Conservation (phyloP, 2,797 vertebrate species). For the Thunnus albacares region DNA sequence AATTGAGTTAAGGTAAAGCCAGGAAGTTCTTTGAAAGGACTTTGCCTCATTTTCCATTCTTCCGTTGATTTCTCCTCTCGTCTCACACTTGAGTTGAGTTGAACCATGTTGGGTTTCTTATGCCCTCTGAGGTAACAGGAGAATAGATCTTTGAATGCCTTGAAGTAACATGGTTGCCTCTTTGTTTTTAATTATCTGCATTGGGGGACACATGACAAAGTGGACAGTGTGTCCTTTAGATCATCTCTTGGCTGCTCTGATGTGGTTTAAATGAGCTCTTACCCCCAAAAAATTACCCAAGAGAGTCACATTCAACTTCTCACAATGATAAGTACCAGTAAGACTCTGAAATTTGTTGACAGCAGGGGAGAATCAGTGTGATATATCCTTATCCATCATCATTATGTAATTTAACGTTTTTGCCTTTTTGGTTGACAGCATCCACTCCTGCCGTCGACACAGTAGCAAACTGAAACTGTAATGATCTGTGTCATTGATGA, state of each 20-base stretch:
- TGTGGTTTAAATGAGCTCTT: conserved; percentile 62
- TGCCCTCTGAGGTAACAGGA: conserved; percentile 23
- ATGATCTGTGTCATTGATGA: conserved; percentile 85
- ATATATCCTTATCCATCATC: conserved; percentile 65
- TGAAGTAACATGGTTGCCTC: conserved; percentile 17
- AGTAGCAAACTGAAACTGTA: conserved; percentile 76
- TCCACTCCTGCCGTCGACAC: conserved; percentile 65
- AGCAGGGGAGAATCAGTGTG: conserved; percentile 46
- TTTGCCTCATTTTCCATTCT: conserved; percentile 27
- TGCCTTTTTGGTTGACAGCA: conserved; percentile 39
- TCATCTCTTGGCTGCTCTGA: conserved; percentile 50
- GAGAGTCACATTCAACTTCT: conserved; percentile 46
- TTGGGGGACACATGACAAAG: conserved; percentile 27
- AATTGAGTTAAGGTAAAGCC: conserved; percentile 40
- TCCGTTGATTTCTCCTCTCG: conserved; percentile 16
- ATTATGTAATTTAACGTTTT: conserved; percentile 48
- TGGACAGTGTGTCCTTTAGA: conserved; percentile 29
- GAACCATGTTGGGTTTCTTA: conserved; percentile 29
- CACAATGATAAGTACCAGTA: conserved; percentile 44
- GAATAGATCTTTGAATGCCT: conserved; percentile 18
- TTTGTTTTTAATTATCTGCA: conserved; percentile 49
- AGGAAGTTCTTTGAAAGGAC: conserved; percentile 33
- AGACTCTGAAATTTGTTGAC: conserved; percentile 53
- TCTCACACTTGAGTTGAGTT: conserved; percentile 40
- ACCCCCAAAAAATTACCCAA: conserved; percentile 29